phyloP scores from a whole-genome alignment of 2,113 vertebrate genomes.

The Eublepharis macularius region DNA sequence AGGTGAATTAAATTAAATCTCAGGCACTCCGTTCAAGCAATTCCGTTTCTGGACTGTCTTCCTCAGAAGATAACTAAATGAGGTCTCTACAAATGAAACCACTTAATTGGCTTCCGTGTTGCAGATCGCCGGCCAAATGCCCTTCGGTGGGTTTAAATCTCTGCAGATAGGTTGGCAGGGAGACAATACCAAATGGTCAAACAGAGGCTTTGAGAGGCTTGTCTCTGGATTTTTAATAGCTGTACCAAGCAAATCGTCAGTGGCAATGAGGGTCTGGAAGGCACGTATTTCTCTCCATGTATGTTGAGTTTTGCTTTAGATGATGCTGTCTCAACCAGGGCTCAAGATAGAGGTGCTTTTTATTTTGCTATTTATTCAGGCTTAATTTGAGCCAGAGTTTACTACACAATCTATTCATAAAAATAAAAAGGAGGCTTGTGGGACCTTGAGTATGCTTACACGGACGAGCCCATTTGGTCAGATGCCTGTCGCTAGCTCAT shows the following conservation, averaged over 20 bases:
- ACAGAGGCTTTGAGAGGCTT: not conserved
- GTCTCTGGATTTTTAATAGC: not conserved
- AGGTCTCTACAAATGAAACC: not conserved
- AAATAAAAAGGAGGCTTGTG: too few species aligned
- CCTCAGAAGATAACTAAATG: conserved; percentile 26
- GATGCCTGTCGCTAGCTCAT: too few species aligned
- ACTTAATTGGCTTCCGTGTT: conserved; percentile 50
- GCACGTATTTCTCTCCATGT: not conserved
- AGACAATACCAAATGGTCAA: not conserved
- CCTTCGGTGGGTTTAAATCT: conserved; percentile 59
- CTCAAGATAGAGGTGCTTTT: not conserved
- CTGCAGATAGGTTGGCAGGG: not conserved
- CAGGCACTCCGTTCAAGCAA: not conserved
- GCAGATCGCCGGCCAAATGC: conserved; percentile 42
- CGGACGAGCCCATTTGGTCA: too few species aligned
- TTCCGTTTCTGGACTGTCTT: not conserved
- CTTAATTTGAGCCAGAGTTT: not conserved
- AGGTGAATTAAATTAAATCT: not conserved
- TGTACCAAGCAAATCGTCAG: not conserved
- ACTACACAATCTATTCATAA: not conserved
- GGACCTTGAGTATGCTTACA: too few species aligned
- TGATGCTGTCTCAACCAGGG: not conserved
- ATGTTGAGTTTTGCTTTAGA: not conserved
- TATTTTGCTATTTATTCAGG: not conserved
- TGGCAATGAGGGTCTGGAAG: not conserved